These are phyloP conservation scores for Pantala flavescens DNA, from an alignment of 1,140 invertebrate genomes.

Conservation along the genomic window DNA sequence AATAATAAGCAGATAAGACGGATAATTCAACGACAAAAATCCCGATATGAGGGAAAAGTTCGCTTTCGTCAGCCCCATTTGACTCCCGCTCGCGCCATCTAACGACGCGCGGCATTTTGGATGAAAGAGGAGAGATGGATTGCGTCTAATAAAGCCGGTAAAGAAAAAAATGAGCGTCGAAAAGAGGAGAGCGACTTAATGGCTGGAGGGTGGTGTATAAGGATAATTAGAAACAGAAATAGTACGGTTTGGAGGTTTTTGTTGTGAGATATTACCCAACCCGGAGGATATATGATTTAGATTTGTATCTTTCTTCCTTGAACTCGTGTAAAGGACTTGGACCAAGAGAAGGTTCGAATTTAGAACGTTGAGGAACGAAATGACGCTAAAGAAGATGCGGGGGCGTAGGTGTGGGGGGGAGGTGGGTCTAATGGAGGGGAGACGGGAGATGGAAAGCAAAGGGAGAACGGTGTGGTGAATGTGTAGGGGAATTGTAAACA, in stretches of 20 bases:
- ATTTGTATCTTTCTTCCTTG: not conserved
- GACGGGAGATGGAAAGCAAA: no score
- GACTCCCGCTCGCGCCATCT: no score
- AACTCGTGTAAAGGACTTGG: not conserved
- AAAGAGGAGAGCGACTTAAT: not conserved
- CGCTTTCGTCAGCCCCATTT: no score
- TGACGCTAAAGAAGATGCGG: not conserved
- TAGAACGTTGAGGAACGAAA: not conserved
- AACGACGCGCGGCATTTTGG: no score
- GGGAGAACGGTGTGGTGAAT: no score
- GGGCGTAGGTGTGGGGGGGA: not conserved
- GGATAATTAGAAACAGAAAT: constrained; percentile 8
- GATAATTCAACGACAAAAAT: no score
- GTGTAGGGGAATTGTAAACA: no score
- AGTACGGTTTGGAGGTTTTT: not conserved
- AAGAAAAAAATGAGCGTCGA: not conserved
- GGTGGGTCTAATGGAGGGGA: no score
- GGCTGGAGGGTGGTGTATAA: not conserved
- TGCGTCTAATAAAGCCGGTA: not conserved
- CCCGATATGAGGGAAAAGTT: no score
- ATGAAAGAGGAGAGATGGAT: no score
- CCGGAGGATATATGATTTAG: not conserved
- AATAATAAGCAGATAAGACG: no score
- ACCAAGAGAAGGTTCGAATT: not conserved
- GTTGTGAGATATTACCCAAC: not conserved